phyloP scores from a whole-genome alignment of 2,888 invertebrate genomes.

The Drosophila quinaria region DNA sequence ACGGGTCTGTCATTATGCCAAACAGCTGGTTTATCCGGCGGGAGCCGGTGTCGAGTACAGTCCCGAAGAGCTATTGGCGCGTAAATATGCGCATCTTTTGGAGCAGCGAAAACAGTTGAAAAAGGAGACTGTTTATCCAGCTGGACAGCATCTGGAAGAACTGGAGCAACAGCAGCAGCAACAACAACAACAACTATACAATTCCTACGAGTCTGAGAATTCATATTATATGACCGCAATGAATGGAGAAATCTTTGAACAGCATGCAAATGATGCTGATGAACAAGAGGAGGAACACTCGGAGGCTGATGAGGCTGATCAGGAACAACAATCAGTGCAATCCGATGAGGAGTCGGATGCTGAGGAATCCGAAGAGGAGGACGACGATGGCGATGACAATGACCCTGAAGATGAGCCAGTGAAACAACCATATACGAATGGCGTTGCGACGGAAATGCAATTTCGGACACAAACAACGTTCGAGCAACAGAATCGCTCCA shows the following conservation, averaged over 20 bases:
- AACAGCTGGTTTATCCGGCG: constrained; percentile 83
- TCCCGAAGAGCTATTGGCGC: constrained; percentile 84
- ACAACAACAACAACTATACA: constrained; percentile 42
- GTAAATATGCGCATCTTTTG: constrained; percentile 71
- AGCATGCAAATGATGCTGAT: constrained; percentile 25
- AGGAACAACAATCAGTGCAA: constrained; percentile 35
- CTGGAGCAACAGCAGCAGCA: constrained; percentile 24
- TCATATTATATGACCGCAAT: constrained; percentile 68
- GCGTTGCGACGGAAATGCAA: constrained; percentile 67
- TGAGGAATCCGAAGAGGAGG: constrained; percentile 37
- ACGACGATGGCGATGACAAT: constrained; percentile 13
- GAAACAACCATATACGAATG: constrained; percentile 50
- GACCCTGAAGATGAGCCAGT: constrained; percentile 31
- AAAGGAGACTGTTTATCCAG: constrained; percentile 10
- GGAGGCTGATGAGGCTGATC: constrained; percentile 30
- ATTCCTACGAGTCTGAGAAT: constrained; percentile 59
- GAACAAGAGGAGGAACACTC: constrained; percentile 19
- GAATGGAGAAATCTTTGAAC: constrained; percentile 50
- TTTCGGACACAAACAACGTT: constrained; percentile 81
- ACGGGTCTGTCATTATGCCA: constrained; percentile 84
- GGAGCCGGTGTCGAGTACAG: constrained; percentile 84
- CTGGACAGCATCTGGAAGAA: constrained; percentile 12
- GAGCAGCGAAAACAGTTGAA: constrained; percentile 30
- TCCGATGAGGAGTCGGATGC: constrained; percentile 39
- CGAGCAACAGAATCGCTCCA: constrained; percentile 84